These are phyloP conservation scores for Neotoma lepida DNA, from an alignment of 2,113 vertebrate species.

Conservation along the genomic window DNA sequence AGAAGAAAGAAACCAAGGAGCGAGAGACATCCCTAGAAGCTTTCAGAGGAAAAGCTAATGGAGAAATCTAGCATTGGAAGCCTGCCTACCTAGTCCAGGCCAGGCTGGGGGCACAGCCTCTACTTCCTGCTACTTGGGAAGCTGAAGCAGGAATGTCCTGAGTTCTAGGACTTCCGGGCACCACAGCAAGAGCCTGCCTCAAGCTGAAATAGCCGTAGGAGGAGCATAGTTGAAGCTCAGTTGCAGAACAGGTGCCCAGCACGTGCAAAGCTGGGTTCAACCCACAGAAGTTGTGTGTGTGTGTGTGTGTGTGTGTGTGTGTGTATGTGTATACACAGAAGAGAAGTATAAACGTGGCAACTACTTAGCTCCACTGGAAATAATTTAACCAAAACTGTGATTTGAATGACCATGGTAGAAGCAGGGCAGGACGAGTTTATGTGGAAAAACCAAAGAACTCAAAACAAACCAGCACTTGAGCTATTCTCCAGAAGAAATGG, in stretches of 20 bases:
- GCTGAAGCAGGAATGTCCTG: not conserved
- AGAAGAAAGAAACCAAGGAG: not conserved
- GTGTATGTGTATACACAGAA: not conserved
- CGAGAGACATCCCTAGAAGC: not conserved
- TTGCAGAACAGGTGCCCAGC: too few relatives aligned
- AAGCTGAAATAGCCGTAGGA: not conserved
- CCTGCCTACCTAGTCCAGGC: not conserved
- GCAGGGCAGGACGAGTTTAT: not conserved
- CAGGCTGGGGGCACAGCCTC: not conserved
- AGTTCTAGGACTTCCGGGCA: not conserved
- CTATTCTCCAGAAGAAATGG: not conserved
- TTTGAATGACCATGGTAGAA: not conserved
- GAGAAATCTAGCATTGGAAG: not conserved
- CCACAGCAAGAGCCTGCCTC: not conserved
- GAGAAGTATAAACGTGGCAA: rapidly evolving
- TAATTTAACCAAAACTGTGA: not conserved
- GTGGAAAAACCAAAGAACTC: not conserved
- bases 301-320: not conserved
- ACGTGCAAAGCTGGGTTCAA: not conserved
- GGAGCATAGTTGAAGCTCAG: not conserved
- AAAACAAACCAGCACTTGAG: not conserved
- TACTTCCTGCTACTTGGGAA: not conserved
- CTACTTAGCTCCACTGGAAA: not conserved
- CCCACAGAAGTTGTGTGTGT: not conserved
- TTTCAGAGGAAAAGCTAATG: not conserved